Conservation (phyloP, 1,140 invertebrate genomes). For the Phocides pigmalion region DNA sequence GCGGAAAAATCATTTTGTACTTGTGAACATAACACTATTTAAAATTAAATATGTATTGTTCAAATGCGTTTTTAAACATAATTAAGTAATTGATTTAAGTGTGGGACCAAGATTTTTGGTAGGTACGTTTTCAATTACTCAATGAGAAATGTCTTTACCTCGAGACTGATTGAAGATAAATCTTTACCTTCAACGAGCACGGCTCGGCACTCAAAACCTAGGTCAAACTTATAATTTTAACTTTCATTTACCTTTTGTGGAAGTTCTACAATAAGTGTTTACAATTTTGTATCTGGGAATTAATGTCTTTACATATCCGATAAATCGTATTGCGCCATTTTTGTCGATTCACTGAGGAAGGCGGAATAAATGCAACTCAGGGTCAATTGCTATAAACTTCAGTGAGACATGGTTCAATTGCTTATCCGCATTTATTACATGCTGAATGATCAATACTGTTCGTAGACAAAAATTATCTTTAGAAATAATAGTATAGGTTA, state of each 20-base stretch:
- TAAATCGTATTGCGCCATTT: not conserved
- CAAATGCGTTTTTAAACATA: not conserved
- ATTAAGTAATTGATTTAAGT: not conserved
- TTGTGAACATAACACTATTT: not conserved
- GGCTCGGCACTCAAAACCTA: slow-evolving; percentile 15
- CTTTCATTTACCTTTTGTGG: slow-evolving; percentile 28
- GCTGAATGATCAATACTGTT: too few species aligned
- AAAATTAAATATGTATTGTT: not conserved
- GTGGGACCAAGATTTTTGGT: not conserved
- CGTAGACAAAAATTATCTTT: too few species aligned
- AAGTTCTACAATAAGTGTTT: slow-evolving; percentile 1
- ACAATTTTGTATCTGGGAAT: slow-evolving; percentile 6
- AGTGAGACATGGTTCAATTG: not conserved
- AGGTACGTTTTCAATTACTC: not conserved
- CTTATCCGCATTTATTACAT: not conserved
- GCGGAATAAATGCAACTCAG: not conserved
- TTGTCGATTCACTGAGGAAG: slow-evolving; percentile 7
- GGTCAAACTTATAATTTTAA: slow-evolving; percentile 23
- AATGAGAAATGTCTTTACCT: slow-evolving; percentile 14
- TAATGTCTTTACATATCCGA: not conserved
- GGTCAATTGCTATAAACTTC: not conserved
- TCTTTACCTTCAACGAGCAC: slow-evolving; percentile 14
- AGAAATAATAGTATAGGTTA: too few species aligned
- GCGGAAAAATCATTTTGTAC: too few species aligned
- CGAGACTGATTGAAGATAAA: slow-evolving; percentile 25